Conservation (phyloP, 2,888 invertebrate genomes). For the Anorthoa munda region DNA sequence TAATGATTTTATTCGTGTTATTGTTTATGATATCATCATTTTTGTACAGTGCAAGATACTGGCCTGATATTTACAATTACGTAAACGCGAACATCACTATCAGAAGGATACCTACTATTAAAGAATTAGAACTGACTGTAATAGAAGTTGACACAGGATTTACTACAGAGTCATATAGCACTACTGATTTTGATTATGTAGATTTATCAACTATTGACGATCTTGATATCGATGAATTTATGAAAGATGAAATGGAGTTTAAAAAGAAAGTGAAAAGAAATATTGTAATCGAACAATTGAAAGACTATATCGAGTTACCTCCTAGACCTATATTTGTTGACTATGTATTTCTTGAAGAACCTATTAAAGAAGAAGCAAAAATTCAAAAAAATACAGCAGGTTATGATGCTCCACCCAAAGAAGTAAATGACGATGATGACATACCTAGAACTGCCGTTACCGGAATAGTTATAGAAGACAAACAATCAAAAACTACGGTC, state of each 20-base stretch:
- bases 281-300: conserved; percentile 60
- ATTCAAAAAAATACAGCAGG: conserved; percentile 10
- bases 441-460: conserved; percentile 30
- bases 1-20: conserved; percentile 80
- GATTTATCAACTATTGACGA: conserved; percentile 70
- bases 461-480: conserved; percentile 27
- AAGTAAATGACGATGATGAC: background rate
- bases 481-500: conserved; percentile 14
- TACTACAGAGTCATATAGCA: conserved; percentile 75
- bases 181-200: conserved; percentile 73
- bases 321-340: conserved; percentile 72
- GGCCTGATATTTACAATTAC: conserved; percentile 86
- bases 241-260: conserved; percentile 71
- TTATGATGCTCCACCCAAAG: conserved; percentile 14
- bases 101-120: conserved; percentile 82
- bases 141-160: conserved; percentile 68
- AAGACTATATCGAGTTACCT: conserved; percentile 66
- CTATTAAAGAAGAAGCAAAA: conserved; percentile 39
- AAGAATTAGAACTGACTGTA: conserved; percentile 79
- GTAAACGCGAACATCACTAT: conserved; percentile 86
- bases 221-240: conserved; percentile 73
- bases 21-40: conserved; percentile 80
- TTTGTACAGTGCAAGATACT: conserved; percentile 83
- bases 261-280: conserved; percentile 66
- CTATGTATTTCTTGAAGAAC: conserved; percentile 78